Base-by-base conservation (phyloP, 2,797 vertebrate species). In the Fratercula arctica region DNA sequence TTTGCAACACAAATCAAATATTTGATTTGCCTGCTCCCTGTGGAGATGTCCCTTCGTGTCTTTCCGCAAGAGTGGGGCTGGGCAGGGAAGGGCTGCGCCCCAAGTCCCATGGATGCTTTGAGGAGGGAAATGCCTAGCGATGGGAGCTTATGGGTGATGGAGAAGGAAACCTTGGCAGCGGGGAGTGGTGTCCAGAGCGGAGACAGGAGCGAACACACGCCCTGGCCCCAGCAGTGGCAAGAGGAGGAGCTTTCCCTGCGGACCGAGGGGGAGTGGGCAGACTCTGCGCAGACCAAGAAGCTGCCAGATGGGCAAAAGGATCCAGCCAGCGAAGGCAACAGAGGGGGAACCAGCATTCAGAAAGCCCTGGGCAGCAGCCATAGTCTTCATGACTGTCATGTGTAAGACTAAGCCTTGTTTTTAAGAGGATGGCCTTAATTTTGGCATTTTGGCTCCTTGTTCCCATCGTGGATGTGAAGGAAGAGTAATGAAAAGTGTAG, bases 221-320 rank as follows among this genome's bases (percentile, higher is more conserved):
- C 53, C 26, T 4, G 4, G 45, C 10, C n/a, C 13, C 13, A 16
- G 29, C 3, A 28, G 10, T 12, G 16, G 24, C 3, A 2, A 16
- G 13, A 70, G 24, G 16, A 64, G 21, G 50, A 1, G 1, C 54
- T 50, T 79, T 69, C 43, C 10, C 31, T 64, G 28, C 0, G 0
- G 33, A 1, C 20, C 16, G 1, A 1, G 10, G 10, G 57, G 35
- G 3, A 67, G 18, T 0, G 0, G 31, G 33, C n/a, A 63, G 33
- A 46, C 4, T 9, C 5, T 18, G 26, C 1, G 2, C 14, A 75
- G n/a, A 41, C 66, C 35, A 48, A 60, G 61, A 74, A 51, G 7
- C 61, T 67, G 29, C 23, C 56, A 87, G 35, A 18, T 78, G 33
- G 24, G 19, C 0, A 2, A 84, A 63, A 77, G 11, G 10, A 70